phyloP scores from a whole-genome alignment of 2,797 vertebrate genomes.

The Oreortyx pictus region DNA sequence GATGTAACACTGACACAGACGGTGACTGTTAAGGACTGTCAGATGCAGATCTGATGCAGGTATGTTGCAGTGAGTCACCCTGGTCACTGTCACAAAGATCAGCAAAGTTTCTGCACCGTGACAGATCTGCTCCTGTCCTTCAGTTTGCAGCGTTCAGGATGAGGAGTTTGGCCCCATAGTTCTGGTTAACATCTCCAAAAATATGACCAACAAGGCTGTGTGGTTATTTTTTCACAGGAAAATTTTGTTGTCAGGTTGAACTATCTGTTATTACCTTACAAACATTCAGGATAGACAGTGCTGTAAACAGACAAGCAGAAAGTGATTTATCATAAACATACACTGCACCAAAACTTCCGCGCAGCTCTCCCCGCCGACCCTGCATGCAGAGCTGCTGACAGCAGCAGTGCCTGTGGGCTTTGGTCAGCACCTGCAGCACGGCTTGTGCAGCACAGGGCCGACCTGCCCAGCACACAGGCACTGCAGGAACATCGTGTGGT shows the following conservation, averaged over 20 bases:
- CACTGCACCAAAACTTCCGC: background rate
- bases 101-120: background rate
- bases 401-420: background rate
- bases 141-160: background rate
- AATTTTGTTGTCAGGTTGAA: background rate
- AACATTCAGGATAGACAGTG: background rate
- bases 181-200: background rate
- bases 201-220: background rate
- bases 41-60: background rate
- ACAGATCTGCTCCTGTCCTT: background rate
- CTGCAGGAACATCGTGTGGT: background rate
- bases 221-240: background rate
- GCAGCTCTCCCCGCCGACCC: background rate
- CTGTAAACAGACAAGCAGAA: slow-evolving; percentile 43
- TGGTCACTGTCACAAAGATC: background rate
- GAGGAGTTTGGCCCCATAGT: background rate
- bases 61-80: background rate
- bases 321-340: slow-evolving; percentile 12
- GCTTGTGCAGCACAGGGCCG: background rate
- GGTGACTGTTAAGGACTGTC: background rate
- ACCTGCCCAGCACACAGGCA: background rate
- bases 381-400: background rate
- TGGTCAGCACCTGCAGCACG: background rate
- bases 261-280: background rate
- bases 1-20: background rate